A percentile compares a stretch with the other conserved stretches of the same genome.
Conservation (phyloP, 2,113 vertebrate species). For the Anseranas semipalmata region DNA sequence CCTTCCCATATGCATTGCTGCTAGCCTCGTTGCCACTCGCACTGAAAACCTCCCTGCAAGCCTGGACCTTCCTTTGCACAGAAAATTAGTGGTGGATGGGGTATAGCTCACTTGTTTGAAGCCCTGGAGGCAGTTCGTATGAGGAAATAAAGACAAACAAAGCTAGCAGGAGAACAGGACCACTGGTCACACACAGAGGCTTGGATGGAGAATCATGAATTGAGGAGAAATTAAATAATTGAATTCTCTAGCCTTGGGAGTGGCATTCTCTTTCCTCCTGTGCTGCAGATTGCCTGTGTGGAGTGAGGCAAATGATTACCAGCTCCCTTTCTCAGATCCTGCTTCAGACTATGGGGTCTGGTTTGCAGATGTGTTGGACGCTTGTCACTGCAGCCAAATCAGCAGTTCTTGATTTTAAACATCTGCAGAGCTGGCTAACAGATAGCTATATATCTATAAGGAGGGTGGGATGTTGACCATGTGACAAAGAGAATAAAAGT, state of each 20-base stretch:
- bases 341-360: not conserved
- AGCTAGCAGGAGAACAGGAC: not conserved
- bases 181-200: not conserved
- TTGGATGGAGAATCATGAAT: not conserved
- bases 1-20: not conserved
- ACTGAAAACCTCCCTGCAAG: not conserved
- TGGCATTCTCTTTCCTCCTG: not conserved
- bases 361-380: not conserved
- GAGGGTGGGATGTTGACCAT: not conserved
- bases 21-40: not conserved
- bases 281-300: not conserved
- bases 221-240: not conserved
- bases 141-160: not conserved
- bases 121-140: not conserved
- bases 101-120: not conserved
- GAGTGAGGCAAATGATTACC: not conserved
- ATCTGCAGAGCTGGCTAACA: not conserved
- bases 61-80: not conserved
- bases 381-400: not conserved
- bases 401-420: not conserved
- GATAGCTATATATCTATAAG: not conserved
- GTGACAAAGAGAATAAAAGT: not conserved
- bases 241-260: not conserved
- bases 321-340: not conserved
- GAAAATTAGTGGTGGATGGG: not conserved